These are phyloP conservation scores for Lucilia sericata DNA, from an alignment of 1,140 invertebrate species.

Conservation along the genomic window DNA sequence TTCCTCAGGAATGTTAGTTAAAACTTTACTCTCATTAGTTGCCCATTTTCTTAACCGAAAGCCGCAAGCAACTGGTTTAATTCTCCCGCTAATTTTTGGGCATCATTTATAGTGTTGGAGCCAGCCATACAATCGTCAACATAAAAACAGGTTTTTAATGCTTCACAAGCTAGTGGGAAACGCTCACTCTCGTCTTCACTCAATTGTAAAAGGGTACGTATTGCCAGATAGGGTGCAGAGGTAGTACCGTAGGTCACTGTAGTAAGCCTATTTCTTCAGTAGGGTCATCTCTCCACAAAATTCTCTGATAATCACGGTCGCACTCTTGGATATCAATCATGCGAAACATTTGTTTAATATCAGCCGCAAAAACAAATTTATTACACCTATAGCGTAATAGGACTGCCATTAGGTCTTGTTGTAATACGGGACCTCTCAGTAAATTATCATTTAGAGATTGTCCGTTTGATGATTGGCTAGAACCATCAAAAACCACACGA, in stretches of 20 bases:
- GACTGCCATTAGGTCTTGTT: neutral
- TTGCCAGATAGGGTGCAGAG: conserved; percentile 40
- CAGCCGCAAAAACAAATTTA: conserved; percentile 25
- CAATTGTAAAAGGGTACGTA: conserved; percentile 35
- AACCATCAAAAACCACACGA: conserved; percentile 5
- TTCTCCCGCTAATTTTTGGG: neutral
- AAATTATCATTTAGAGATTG: conserved; percentile 46
- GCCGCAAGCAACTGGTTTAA: conserved; percentile 42
- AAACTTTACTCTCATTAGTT: conserved; percentile 48
- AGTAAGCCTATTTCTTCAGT: neutral
- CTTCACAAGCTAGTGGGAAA: neutral
- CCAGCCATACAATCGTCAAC: conserved; percentile 45
- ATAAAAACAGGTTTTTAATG: conserved; percentile 30
- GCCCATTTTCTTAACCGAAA: conserved; percentile 54
- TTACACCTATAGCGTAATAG: conserved; percentile 50
- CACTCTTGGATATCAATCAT: conserved; percentile 48
- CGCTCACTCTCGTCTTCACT: neutral
- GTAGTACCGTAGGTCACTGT: conserved; percentile 41
- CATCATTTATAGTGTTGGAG: neutral
- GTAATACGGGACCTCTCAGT: neutral
- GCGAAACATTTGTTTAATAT: conserved; percentile 65
- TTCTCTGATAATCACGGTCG: neutral
- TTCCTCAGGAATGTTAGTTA: conserved; percentile 32
- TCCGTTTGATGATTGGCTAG: too few relatives aligned
- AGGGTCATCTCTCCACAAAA: neutral